A percentile compares a stretch with the other conserved stretches of the same genome.
Conservation (phyloP, 2,888 invertebrate species). For the Drosophila merina region DNA sequence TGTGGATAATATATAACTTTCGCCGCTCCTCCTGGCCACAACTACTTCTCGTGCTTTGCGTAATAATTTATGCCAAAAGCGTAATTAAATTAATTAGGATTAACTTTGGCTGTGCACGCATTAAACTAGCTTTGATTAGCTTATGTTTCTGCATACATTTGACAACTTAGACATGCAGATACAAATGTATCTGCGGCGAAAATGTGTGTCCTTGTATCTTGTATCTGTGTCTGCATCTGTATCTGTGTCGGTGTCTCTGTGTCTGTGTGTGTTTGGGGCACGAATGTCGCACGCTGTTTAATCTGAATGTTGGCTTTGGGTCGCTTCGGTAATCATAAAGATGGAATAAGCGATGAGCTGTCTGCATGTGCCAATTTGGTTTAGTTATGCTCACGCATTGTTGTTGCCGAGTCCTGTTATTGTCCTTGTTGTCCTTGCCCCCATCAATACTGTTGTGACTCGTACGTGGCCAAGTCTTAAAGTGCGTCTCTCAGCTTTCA, state of each 20-base stretch:
- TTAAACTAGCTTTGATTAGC: constrained; percentile 79
- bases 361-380: constrained; percentile 56
- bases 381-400: constrained; percentile 36
- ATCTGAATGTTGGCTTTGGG: constrained; percentile 70
- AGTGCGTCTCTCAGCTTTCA: constrained; percentile 6
- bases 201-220: constrained; percentile 7
- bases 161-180: constrained; percentile 60
- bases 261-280: constrained; percentile 12
- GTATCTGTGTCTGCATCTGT: constrained; percentile 3
- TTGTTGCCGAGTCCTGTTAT: constrained; percentile 8
- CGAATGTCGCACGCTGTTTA: constrained; percentile 69
- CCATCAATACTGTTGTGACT: neutral
- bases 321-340: constrained; percentile 70
- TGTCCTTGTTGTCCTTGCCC: constrained; percentile 12
- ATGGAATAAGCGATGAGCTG: constrained; percentile 73
- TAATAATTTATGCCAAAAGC: constrained; percentile 76
- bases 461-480: constrained; percentile 7
- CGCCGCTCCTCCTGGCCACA: constrained; percentile 6
- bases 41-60: constrained; percentile 57
- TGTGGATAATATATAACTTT: constrained; percentile 58
- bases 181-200: constrained; percentile 56
- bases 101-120: constrained; percentile 78
- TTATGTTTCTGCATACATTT: constrained; percentile 60
- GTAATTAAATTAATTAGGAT: constrained; percentile 79
- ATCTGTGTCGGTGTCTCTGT: neutral